phyloP scores from a whole-genome alignment of 2,888 invertebrate species.

The Ariolimax columbianus region DNA sequence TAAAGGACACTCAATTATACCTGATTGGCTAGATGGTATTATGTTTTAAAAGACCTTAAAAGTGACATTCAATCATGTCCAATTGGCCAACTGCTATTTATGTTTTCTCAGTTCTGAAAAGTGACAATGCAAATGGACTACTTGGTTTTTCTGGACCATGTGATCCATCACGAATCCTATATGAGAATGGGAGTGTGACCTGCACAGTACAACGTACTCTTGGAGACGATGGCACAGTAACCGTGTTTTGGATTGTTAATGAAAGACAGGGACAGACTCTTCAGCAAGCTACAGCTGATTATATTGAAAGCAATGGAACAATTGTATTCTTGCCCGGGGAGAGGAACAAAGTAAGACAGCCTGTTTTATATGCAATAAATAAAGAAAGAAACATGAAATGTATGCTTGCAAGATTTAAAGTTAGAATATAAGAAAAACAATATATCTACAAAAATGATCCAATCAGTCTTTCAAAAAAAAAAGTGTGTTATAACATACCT shows the following conservation, averaged over 20 bases:
- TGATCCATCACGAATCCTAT: slow-evolving; percentile 58
- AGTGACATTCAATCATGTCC: not conserved
- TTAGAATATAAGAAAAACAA: not conserved
- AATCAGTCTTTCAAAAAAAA: too few species aligned
- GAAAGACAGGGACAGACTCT: slow-evolving; percentile 54
- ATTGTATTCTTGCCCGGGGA: slow-evolving; percentile 73
- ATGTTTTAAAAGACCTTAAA: not conserved
- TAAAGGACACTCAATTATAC: too few species aligned
- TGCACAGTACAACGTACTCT: slow-evolving; percentile 70
- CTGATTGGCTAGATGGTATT: too few species aligned
- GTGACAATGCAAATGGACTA: slow-evolving; percentile 78
- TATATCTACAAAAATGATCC: too few species aligned
- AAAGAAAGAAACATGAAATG: too few species aligned
- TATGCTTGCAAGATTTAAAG: too few species aligned
- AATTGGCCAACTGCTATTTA: not conserved
- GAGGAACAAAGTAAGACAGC: slow-evolving; percentile 60
- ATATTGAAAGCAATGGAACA: slow-evolving; percentile 67
- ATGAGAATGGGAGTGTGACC: slow-evolving; percentile 61
- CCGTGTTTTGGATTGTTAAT: slow-evolving; percentile 70
- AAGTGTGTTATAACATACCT: too few species aligned
- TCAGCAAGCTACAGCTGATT: slow-evolving; percentile 63
- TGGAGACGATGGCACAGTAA: slow-evolving; percentile 73
- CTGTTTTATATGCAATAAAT: not conserved
- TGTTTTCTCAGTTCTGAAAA: slow-evolving; percentile 72
- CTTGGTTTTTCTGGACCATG: slow-evolving; percentile 73